Conservation (phyloP, 37 sponge, comb jelly and placozoan genomes). For the Agelas oroides region DNA sequence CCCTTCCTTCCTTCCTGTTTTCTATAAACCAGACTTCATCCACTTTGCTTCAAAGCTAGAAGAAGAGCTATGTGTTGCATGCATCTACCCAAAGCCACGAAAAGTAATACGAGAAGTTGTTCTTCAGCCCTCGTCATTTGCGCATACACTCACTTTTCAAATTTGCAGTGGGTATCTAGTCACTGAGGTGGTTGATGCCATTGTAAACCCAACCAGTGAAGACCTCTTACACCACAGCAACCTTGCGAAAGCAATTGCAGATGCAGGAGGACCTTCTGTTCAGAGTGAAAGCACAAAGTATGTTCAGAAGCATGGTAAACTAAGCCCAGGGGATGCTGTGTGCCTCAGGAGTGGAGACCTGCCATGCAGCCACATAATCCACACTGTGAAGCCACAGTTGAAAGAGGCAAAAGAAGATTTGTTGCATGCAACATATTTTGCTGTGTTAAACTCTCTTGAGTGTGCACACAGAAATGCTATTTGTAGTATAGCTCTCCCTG, state of each 20-base stretch:
- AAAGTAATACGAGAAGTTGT: not conserved
- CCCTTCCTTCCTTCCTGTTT: not conserved
- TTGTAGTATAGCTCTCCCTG: conserved; percentile 68
- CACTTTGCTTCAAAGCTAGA: conserved; percentile 6
- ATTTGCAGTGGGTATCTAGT: conserved; percentile 37
- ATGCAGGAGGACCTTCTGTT: conserved; percentile 67
- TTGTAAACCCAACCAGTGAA: conserved; percentile 77
- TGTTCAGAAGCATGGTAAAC: conserved; percentile 25
- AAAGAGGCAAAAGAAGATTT: conserved; percentile 8
- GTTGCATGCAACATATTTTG: not conserved
- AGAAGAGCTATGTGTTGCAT: not conserved
- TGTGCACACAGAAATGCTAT: conserved; percentile 15
- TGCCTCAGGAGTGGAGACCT: conserved; percentile 60
- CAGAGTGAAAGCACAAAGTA: conserved; percentile 47
- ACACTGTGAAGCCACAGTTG: conserved; percentile 59
- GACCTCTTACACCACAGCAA: conserved; percentile 48
- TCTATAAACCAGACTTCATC: conserved; percentile 10
- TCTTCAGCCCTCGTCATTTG: conserved; percentile 6
- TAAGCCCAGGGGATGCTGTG: conserved; percentile 57
- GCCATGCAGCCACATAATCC: conserved; percentile 69
- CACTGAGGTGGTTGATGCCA: conserved; percentile 52
- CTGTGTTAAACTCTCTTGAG: conserved; percentile 13
- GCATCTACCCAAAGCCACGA: not conserved
- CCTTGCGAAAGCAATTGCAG: conserved; percentile 56
- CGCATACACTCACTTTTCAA: conserved; percentile 28